Base-by-base conservation (phyloP, 2,113 vertebrate genomes). In the Phoenicopterus ruber region DNA sequence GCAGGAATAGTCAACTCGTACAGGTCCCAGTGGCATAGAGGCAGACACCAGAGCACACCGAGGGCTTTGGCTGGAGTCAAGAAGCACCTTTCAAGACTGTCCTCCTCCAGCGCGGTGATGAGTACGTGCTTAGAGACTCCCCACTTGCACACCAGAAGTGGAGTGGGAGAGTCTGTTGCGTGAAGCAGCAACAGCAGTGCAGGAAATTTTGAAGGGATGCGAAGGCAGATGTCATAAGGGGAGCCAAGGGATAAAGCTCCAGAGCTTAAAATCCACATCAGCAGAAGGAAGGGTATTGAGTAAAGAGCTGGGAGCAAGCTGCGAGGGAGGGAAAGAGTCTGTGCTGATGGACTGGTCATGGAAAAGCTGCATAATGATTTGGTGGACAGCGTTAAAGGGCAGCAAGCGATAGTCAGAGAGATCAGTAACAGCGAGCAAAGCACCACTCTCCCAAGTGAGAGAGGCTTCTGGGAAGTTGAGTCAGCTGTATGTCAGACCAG, bases 21-120 rank as follows among this genome's bases (percentile, higher is more conserved):
- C 36, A 69, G 40, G 40, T 58, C 32, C 34, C 29, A 19, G 24
- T 20, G 20, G 38, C 57, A 61, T 4, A 40, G 49, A 67, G 25
- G n/a, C 49, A 50, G 55, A 13, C 31, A 36, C 11, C 3, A 3
- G n/a, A 32, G 31, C 46, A 62, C 65, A 58, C 0, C 0, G n/a
- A 65, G 14, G 4, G 6, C 25, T 38, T 87, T 65, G 47, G 22
- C 32, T 58, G 10, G n/a, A 72, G n/a, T 26, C 20, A 63, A 80
- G 44, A 55, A 52, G 42, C 42, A 40, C 28, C 34, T 74, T 79
- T 57, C 36, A 52, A 8, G 47, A 22, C 22, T 54, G 24, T 67
- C 50, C 12, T n/a, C 18, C 29, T 67, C 5, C 16, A 36, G n/a
- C 2, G 10, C 26, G 20, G 28, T 22, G 12, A 17, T 18, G 26